phyloP scores from a whole-genome alignment of 2,888 invertebrate species.

The Drosophila paranaensis region DNA sequence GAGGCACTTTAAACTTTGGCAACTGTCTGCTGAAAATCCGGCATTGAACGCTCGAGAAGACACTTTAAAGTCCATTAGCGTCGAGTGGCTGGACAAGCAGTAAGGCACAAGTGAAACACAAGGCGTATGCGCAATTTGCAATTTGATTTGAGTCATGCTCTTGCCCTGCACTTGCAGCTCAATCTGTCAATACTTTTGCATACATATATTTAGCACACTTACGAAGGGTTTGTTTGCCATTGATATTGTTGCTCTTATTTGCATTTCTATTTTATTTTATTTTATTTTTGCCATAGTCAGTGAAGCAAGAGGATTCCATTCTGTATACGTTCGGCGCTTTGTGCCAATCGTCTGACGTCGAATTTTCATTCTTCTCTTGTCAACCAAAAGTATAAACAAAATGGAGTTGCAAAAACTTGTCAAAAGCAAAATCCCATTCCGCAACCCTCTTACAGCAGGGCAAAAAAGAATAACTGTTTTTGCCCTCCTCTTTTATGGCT shows the following conservation, averaged over 20 bases:
- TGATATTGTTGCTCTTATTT: constrained; percentile 39
- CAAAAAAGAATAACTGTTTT: constrained; percentile 1
- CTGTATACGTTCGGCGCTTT: constrained; percentile 29
- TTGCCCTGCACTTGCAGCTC: constrained; percentile 20
- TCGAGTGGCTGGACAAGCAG: constrained; percentile 51
- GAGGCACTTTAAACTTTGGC: constrained; percentile 51
- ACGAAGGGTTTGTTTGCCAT: constrained; percentile 33
- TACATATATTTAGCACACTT: constrained; percentile 30
- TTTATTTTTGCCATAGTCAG: constrained; percentile 14
- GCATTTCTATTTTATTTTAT: constrained; percentile 7
- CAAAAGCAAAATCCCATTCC: constrained; percentile 23
- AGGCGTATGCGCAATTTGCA: constrained; percentile 41
- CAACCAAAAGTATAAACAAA: constrained; percentile 40
- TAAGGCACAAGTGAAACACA: constrained; percentile 19
- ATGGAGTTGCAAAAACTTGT: constrained; percentile 50
- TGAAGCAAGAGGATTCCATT: constrained; percentile 32
- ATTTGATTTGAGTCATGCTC: constrained; percentile 18
- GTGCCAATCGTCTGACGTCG: constrained; percentile 42
- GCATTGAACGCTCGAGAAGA: constrained; percentile 64
- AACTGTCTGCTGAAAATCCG: constrained; percentile 29
- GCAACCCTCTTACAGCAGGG: constrained; percentile 5
- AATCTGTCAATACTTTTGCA: constrained; percentile 32
- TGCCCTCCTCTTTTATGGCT: constrained; percentile 23
- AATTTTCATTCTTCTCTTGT: constrained; percentile 18
- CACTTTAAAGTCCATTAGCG: constrained; percentile 81